Base-by-base conservation (phyloP, 2,888 invertebrate species). In the Cactoblastis cactorum region DNA sequence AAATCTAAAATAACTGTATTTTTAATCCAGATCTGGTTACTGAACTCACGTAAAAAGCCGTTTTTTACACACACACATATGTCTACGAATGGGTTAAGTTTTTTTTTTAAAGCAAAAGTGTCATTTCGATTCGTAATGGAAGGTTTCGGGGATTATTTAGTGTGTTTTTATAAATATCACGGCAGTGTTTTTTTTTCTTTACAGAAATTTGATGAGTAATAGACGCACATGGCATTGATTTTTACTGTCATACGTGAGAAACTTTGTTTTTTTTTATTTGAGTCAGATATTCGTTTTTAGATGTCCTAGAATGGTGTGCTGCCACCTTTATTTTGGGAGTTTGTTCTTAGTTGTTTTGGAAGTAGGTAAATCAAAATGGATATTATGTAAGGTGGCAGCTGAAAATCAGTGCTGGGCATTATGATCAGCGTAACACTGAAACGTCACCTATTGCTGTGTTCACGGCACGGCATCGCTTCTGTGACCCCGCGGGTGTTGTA, bases 1-100 rank as follows among this genome's bases (percentile, higher is more conserved):
- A 83, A 84, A 77, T 69, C 69, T 73, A 80, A 83, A 83, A 83
- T 80, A 83, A 82, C 83, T 77, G 77, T 80, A 69, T 81, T 76
- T 77, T 77, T 81, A 80, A 79, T 82, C 77, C 75, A 71, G 75
- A 83, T 84, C 85, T 86, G 86, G 87, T 87, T 85, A 87, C 83
- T 86, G 85, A 86, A 85, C 86, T 81, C 71, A 60, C 57, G 54
- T 72, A 78, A 81, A 77, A 74, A 68, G 47, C n/a, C 8, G 53
- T 57, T 67, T 74, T 73, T 74, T 68, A 71, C 71, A 66, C 61
- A 62, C 59, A 57, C 62, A 47, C 77, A 76, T 71, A 77, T 77
- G 77, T 77, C 74, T 74, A 77, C 73, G 84, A 87, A 85, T 85
- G 87, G 87, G 87, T 88, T 87, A 82, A 80, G 61, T 61, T 65